Conservation (phyloP, 2,888 invertebrate genomes). For the Cryptophagus acutangulus region DNA sequence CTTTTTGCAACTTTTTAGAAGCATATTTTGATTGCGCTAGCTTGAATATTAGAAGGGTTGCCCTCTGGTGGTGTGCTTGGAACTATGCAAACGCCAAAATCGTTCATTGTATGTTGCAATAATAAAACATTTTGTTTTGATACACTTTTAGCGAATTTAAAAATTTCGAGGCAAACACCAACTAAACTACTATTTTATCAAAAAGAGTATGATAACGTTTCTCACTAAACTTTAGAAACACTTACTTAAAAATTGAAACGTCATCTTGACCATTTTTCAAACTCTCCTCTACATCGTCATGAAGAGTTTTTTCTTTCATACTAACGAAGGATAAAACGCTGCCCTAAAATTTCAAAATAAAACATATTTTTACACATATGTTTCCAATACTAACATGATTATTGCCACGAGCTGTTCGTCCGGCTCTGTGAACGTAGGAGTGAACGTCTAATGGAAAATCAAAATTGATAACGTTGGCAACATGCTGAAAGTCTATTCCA, state of each 20-base stretch:
- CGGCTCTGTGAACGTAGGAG: slow-evolving; percentile 94
- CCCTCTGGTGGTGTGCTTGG: no score
- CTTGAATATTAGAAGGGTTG: no score
- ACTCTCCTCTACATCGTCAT: slow-evolving; percentile 72
- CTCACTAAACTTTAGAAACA: no score
- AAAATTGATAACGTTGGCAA: slow-evolving; percentile 97
- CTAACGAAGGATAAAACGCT: slow-evolving; percentile 87
- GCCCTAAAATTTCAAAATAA: slow-evolving; percentile 53
- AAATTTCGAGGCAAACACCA: no score
- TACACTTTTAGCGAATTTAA: neutral
- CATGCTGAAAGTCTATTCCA: slow-evolving; percentile 97
- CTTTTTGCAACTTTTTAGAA: no score
- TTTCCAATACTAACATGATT: slow-evolving; percentile 57
- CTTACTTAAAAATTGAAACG: slow-evolving; percentile 61
- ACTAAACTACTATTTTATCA: no score
- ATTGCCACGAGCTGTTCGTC: slow-evolving; percentile 77
- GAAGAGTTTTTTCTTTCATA: slow-evolving; percentile 66
- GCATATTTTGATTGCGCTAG: no score
- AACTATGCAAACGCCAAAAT: no score
- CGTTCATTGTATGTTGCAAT: no score
- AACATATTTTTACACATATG: slow-evolving; percentile 1
- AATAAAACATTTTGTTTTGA: no score
- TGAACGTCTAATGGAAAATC: slow-evolving; percentile 89
- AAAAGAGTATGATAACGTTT: no score
- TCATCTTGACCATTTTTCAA: slow-evolving; percentile 62